Percentiles rank a stretch among this genome's conserved stretches.
phyloP scores from a whole-genome alignment of 2,888 invertebrate genomes.

The Flabesymbios commensalis region DNA sequence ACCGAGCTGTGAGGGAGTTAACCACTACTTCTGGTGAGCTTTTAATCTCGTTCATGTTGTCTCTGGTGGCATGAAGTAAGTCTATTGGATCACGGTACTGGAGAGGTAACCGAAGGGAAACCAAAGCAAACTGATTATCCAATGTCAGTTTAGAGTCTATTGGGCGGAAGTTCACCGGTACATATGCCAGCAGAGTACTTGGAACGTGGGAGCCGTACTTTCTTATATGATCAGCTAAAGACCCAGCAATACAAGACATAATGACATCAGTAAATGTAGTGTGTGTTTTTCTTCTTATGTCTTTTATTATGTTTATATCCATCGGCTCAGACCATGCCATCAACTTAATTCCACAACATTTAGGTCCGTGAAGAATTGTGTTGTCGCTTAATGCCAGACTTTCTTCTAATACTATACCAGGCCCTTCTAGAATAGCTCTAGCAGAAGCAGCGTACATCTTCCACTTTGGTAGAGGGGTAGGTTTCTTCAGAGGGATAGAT shows the following conservation, averaged over 20 bases:
- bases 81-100: slow-evolving; percentile 8
- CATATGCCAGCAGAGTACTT: slow-evolving; percentile 21
- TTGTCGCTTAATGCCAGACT: slow-evolving; percentile 20
- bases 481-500: background rate
- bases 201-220: slow-evolving; percentile 8
- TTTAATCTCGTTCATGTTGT: slow-evolving; percentile 31
- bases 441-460: slow-evolving; percentile 3
- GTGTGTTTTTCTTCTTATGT: slow-evolving; percentile 26
- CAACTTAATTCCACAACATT: slow-evolving; percentile 20
- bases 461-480: no score
- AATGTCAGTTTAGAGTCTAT: slow-evolving; percentile 12
- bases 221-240: slow-evolving; percentile 24
- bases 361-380: slow-evolving; percentile 24
- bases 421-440: slow-evolving; percentile 19
- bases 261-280: slow-evolving; percentile 37
- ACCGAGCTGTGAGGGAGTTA: slow-evolving; percentile 22
- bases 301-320: slow-evolving; percentile 28
- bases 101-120: slow-evolving; percentile 25
- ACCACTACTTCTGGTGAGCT: slow-evolving; percentile 31
- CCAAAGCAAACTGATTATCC: slow-evolving; percentile 33
- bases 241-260: slow-evolving; percentile 28
- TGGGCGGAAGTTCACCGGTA: slow-evolving; percentile 31
- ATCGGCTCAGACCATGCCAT: slow-evolving; percentile 28
- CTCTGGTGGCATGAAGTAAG: slow-evolving; percentile 4
- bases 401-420: slow-evolving; percentile 18